Base-by-base conservation (phyloP, 2,113 vertebrate genomes). In the Pholis gunnellus region DNA sequence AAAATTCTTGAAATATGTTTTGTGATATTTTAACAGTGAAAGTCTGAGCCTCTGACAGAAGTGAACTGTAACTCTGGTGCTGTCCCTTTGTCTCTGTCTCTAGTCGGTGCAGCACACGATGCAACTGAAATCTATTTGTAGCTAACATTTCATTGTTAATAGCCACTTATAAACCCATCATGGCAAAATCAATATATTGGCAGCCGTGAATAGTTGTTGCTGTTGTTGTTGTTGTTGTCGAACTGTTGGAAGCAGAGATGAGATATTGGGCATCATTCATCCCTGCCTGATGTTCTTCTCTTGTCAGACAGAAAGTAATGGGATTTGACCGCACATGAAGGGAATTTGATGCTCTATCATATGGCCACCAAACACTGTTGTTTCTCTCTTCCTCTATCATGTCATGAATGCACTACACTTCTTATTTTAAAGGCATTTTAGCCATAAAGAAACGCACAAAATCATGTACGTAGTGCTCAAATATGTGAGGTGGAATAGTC, bases 181-280 rank as follows among this genome's bases (percentile, higher is more conserved):
- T 3, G 36, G 18, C 8, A 14, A 34, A 27, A 78, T 85, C 85
- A 27, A 78, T 83, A 74, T 56, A 79, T 74, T 25, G 79, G 68
- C 54, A n/a, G 56, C 52, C 50, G 42, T 79, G 17, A 78, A 52
- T 63, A 66, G 22, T 50, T 83, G 80, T 75, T 87, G 79, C 66
- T 60, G 68, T 34, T 54, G 50, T 17, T 76, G 52, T 56, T 56
- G 54, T 56, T 57, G n/a, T 59, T 59, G 56, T 29, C 29, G 75
- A 48, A 6, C 2, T 60, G 20, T 36, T 36, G 60, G 48, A 59
- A 34, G 74, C 56, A 25, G 57, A 69, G 46, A 76, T 25, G 50
- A 64, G 56, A 69, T 38, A 46, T 52, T 1, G 42, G 9, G 61
- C 50, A n/a, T 81, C 44, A 54, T 78, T 67, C 61, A 60, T 66